A percentile compares a stretch with the other conserved stretches of the same genome.
Evolutionary conservation across 2,113 vertebrate genomes (phyloP).

Genomic region (Protobothrops flavoviridis): DNA sequence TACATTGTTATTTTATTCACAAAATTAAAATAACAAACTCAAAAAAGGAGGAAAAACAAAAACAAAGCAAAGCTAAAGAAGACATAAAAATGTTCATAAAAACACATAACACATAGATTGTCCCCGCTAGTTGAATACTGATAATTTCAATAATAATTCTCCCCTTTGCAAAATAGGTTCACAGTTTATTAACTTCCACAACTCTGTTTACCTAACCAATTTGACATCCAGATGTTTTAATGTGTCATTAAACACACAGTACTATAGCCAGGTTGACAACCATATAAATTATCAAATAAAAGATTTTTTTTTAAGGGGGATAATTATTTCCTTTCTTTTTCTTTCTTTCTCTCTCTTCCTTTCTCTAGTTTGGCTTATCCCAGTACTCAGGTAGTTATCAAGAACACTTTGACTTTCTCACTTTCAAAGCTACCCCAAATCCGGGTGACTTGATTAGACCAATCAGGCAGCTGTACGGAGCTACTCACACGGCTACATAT

Average conservation of each 20-base stretch:
- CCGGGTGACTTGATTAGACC: slow-evolving; percentile 28
- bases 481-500: slow-evolving; percentile 49
- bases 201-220: not conserved
- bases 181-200: not conserved
- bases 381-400: slow-evolving; percentile 42
- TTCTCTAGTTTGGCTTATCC: slow-evolving; percentile 57
- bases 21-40: no score
- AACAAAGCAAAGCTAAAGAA: no score
- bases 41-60: no score
- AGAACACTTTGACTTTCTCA: slow-evolving; percentile 53
- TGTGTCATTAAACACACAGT: not conserved
- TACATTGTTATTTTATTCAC: no score
- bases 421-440: slow-evolving; percentile 8
- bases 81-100: no score
- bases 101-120: no score
- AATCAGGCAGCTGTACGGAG: slow-evolving; percentile 10
- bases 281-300: not conserved
- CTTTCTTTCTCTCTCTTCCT: not conserved
- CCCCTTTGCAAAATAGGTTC: not conserved
- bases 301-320: not conserved
- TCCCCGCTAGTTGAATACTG: no score
- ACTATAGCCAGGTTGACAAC: not conserved
- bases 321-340: not conserved
- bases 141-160: no score
- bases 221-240: not conserved